Evolutionary conservation across 2,888 invertebrate genomes (phyloP), one percentile per base, ranked within the genome.

Genomic region (Eumerus sabulonum): DNA sequence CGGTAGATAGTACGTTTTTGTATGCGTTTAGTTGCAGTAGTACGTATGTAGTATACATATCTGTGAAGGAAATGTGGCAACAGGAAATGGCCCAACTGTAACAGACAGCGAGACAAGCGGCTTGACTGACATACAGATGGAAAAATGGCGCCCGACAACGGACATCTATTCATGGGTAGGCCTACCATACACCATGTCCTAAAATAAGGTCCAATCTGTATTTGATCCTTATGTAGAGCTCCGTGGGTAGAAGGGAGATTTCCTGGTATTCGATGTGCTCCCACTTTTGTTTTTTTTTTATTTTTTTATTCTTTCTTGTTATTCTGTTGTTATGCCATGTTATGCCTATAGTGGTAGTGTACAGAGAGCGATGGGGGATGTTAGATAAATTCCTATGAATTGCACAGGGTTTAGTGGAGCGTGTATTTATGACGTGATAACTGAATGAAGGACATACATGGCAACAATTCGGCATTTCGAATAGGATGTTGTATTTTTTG

Each of bases 361-460:
- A 4, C 27, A 7, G 27, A n/a, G n/a, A n/a, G n/a, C n/a, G n/a
- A 27, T 27, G 7, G 27, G 27, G 27, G 18, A 12, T 16, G 45
- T 63, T 63, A 40, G 66, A 72, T 72, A 57, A 57, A 77, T 72
- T 77, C 56, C 47, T 18, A 62, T 62, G 57, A 62, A 77, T 62
- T 66, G 72, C 62, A 48, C 42, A 35, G 56, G 50, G 51, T 66
- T 66, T 73, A 66, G 48, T 66, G 40, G 53, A 66, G 72, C 56
- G 63, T 71, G n/a, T 47, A 53, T 76, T 56, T 71, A 60, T 66
- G 44, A 48, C 40, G 76, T 76, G 66, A 72, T 71, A 66, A 66
- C 66, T 35, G 56, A 16, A 45, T 47, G 44, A 60, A 36, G 66
- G 40, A 76, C 16, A 44, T 60, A 48, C 48, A 54, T 16, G 51